A percentile compares a stretch with the other conserved stretches of the same genome.
phyloP scores from a whole-genome alignment of 2,888 invertebrate genomes.

The Caenorhabditis drosophilae region DNA sequence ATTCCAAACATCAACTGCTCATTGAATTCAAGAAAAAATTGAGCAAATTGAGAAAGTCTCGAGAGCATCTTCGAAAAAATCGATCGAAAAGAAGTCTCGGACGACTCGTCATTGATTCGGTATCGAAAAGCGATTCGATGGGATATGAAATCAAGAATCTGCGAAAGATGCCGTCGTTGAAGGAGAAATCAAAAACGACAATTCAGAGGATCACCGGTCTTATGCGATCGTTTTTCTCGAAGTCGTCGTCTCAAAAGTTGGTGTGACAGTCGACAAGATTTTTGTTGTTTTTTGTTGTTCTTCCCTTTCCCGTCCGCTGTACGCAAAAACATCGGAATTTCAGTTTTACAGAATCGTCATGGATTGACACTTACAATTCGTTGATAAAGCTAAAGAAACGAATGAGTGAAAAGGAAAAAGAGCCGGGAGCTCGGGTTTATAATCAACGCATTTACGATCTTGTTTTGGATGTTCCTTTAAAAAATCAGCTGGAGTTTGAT shows the following conservation, averaged over 20 bases:
- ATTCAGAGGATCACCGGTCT: slow-evolving; percentile 31
- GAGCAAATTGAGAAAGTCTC: slow-evolving; percentile 17
- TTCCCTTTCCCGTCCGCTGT: too few species aligned
- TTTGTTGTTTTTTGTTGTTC: not conserved
- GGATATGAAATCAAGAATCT: slow-evolving; percentile 34
- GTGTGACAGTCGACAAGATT: slow-evolving; percentile 4
- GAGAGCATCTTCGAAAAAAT: slow-evolving; percentile 1
- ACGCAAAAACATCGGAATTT: not conserved
- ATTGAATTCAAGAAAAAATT: slow-evolving; percentile 25
- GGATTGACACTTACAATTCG: slow-evolving; percentile 58
- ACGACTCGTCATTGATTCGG: slow-evolving; percentile 43
- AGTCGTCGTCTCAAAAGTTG: slow-evolving; percentile 10
- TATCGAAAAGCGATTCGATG: slow-evolving; percentile 40
- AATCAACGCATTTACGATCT: slow-evolving; percentile 62
- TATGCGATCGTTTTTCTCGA: slow-evolving; percentile 19
- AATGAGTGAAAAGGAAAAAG: slow-evolving; percentile 46
- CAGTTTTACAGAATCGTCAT: slow-evolving; percentile 13
- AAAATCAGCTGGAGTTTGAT: slow-evolving; percentile 5
- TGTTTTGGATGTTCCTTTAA: slow-evolving; percentile 41
- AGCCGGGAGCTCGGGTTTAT: slow-evolving; percentile 58
- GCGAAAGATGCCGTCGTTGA: slow-evolving; percentile 37
- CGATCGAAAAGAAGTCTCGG: slow-evolving; percentile 46
- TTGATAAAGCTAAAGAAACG: slow-evolving; percentile 48
- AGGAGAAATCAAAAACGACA: slow-evolving; percentile 7
- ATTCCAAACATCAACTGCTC: not conserved